These are phyloP conservation scores for Sinohyriopsis cumingii DNA, from an alignment of 2,888 invertebrate species.

Conservation along the genomic window DNA sequence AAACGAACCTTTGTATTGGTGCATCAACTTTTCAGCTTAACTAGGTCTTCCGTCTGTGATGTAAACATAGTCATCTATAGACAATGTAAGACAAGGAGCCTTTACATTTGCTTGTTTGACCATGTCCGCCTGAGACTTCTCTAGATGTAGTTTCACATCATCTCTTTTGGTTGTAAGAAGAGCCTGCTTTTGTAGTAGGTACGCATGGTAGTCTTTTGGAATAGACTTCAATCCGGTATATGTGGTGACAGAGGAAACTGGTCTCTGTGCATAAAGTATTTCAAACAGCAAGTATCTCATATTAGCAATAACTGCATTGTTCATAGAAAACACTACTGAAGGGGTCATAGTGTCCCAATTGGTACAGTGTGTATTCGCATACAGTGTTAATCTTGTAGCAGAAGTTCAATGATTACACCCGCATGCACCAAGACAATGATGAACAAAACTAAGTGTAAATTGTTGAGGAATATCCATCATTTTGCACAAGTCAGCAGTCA, in stretches of 20 bases:
- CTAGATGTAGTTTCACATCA: no score
- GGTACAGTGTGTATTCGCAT: slow-evolving; percentile 8
- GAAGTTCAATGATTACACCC: slow-evolving; percentile 19
- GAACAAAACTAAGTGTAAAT: slow-evolving; percentile 26
- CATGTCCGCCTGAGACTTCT: background rate
- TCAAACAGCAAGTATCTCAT: slow-evolving; percentile 18
- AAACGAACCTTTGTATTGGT: background rate
- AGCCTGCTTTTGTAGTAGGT: background rate
- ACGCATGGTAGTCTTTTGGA: slow-evolving; percentile 11
- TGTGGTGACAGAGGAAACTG: slow-evolving; percentile 22
- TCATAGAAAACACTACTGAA: slow-evolving; percentile 22
- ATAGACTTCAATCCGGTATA: slow-evolving; percentile 16
- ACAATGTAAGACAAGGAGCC: slow-evolving; percentile 1
- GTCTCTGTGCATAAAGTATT: slow-evolving; percentile 13
- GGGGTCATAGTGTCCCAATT: slow-evolving; percentile 16
- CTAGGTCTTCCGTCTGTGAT: slow-evolving; percentile 6
- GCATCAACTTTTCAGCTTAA: slow-evolving; percentile 12
- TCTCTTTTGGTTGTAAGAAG: no score
- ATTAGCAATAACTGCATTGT: slow-evolving; percentile 19
- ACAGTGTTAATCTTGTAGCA: slow-evolving; percentile 20
- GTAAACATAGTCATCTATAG: slow-evolving; percentile 21
- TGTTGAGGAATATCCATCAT: slow-evolving; percentile 24
- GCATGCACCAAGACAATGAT: slow-evolving; percentile 31
- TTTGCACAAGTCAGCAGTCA: slow-evolving; percentile 22
- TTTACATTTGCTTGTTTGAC: no score